phyloP scores from a whole-genome alignment of 2,888 invertebrate species.

The Rhagonycha lutea region DNA sequence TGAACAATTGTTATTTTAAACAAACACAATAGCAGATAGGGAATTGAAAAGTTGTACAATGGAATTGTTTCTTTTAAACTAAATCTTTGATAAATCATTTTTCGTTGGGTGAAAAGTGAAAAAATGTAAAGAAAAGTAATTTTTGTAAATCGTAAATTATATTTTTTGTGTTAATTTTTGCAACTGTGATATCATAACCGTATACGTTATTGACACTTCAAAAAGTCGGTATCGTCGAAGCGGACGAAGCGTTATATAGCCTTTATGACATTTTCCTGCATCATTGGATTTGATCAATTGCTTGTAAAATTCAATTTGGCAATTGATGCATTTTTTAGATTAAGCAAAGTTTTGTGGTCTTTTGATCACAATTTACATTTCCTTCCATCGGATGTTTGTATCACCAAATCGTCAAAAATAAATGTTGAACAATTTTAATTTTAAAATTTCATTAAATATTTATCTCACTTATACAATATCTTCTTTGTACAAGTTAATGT shows the following conservation, averaged over 20 bases:
- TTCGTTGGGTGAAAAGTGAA: neutral
- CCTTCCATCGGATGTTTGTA: neutral
- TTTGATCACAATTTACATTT: neutral
- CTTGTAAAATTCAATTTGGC: neutral
- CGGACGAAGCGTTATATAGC: neutral
- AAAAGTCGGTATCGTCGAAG: neutral
- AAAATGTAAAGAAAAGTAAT: neutral
- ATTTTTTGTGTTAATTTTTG: neutral
- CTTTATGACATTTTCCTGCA: neutral
- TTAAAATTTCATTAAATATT: neutral
- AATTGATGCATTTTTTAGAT: neutral
- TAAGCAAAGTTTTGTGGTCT: neutral
- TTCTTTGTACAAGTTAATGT: constrained; percentile 1
- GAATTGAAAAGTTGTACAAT: neutral
- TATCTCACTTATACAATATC: neutral
- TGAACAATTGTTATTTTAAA: neutral
- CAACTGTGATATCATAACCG: neutral
- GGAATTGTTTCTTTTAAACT: neutral
- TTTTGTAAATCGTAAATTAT: neutral
- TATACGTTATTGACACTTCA: neutral
- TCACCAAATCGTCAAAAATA: neutral
- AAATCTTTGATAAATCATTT: neutral
- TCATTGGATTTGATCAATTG: neutral
- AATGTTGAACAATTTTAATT: neutral
- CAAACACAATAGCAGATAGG: neutral